Percentiles rank a stretch among this genome's conserved stretches.
phyloP scores from a whole-genome alignment of 2,888 invertebrate genomes.

The Acrobasis repandana region DNA sequence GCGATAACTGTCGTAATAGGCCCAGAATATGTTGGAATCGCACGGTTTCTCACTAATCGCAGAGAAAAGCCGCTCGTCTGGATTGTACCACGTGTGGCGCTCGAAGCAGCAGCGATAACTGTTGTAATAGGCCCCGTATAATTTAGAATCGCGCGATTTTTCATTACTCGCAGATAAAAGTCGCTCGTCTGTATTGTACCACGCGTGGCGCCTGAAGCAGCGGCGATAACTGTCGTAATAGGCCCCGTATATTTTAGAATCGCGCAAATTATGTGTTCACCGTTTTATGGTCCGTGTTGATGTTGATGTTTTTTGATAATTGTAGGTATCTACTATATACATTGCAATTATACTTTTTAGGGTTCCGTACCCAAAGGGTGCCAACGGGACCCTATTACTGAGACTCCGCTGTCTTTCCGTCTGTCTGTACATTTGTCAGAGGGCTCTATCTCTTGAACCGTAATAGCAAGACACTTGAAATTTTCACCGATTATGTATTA shows the following conservation, averaged over 20 bases:
- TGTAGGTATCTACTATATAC: too few relatives aligned
- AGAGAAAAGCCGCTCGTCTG: conserved; percentile 23
- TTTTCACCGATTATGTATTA: too few relatives aligned
- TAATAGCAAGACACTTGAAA: too few relatives aligned
- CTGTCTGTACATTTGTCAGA: too few relatives aligned
- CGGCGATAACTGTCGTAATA: conserved; percentile 44
- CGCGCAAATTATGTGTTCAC: conserved; percentile 37
- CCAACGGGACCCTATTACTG: too few relatives aligned
- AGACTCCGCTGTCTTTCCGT: too few relatives aligned
- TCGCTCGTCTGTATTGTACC: conserved; percentile 33
- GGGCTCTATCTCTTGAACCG: too few relatives aligned
- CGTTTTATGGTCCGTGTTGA: conserved; percentile 29
- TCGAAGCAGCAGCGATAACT: conserved; percentile 24
- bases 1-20: conserved; percentile 13
- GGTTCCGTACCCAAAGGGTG: too few relatives aligned
- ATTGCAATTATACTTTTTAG: too few relatives aligned
- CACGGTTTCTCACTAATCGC: neutral
- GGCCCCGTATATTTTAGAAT: conserved; percentile 50
- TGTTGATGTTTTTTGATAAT: too few relatives aligned
- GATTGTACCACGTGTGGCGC: conserved; percentile 30
- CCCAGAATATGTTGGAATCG: too few relatives aligned
- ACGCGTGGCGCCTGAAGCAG: conserved; percentile 39
- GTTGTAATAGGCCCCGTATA: conserved; percentile 55
- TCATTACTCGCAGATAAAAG: conserved; percentile 17
- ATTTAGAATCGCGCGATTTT: conserved; percentile 38